phyloP scores from a whole-genome alignment of 2,113 vertebrate genomes.

The Sphaerodactylus townsendi region DNA sequence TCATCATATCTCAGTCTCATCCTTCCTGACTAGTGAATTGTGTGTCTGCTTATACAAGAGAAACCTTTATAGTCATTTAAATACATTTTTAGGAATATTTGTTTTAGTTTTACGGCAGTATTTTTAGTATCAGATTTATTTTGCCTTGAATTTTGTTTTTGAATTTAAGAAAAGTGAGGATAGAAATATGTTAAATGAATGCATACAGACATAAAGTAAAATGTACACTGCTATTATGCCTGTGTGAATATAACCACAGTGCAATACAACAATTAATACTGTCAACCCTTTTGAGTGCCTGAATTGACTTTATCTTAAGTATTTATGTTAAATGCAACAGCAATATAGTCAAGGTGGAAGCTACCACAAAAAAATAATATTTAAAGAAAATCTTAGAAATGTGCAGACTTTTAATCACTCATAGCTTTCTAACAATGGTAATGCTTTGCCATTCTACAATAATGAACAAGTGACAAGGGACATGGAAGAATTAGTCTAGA shows the following conservation, averaged over 20 bases:
- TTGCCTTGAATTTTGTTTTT: neutral
- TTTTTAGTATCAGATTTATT: neutral
- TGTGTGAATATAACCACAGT: neutral
- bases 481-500: conserved; percentile 71
- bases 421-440: conserved; percentile 32
- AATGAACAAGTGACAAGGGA: conserved; percentile 56
- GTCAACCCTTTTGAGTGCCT: neutral
- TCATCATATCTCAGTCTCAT: too few species aligned
- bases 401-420: conserved; percentile 55
- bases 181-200: neutral
- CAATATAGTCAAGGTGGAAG: neutral
- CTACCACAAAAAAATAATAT: conserved; percentile 15
- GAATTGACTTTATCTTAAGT: neutral
- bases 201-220: neutral
- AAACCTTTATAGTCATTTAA: too few species aligned
- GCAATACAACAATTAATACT: neutral
- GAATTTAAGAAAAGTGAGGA: neutral
- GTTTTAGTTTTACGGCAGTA: too few species aligned
- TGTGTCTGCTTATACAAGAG: too few species aligned
- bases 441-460: conserved; percentile 52
- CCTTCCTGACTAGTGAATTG: too few species aligned
- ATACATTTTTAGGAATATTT: too few species aligned
- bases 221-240: neutral
- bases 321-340: neutral
- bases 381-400: conserved; percentile 36